phyloP scores from a whole-genome alignment of 2,113 vertebrate genomes.

The Podarcis raffonei region DNA sequence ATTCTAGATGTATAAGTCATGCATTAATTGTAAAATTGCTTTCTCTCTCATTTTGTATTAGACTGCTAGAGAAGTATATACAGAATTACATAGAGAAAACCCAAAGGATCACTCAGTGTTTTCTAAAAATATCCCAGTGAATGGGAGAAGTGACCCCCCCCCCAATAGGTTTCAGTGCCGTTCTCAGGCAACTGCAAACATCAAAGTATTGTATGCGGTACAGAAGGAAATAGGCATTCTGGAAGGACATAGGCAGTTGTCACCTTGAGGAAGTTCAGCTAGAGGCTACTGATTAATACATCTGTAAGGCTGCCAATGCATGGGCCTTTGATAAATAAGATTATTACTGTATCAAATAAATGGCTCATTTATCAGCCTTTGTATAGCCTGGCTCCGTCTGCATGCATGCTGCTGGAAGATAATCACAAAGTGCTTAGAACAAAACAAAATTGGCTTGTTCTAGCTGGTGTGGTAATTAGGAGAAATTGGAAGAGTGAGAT shows the following conservation, averaged over 20 bases:
- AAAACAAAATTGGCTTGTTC: slow-evolving; percentile 62
- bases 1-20: too few relatives aligned
- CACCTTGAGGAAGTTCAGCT: slow-evolving; percentile 55
- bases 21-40: too few relatives aligned
- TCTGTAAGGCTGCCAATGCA: slow-evolving; percentile 34
- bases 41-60: background rate
- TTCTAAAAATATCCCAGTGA: background rate
- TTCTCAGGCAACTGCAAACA: slow-evolving; percentile 15
- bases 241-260: slow-evolving; percentile 8
- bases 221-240: slow-evolving; percentile 38
- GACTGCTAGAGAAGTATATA: background rate
- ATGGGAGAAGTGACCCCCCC: background rate
- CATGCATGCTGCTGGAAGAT: slow-evolving; percentile 46
- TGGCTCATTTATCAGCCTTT: slow-evolving; percentile 66
- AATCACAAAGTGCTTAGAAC: slow-evolving; percentile 47
- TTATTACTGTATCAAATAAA: slow-evolving; percentile 70
- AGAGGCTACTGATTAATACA: slow-evolving; percentile 57
- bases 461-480: slow-evolving; percentile 37
- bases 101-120: background rate
- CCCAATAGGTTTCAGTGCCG: slow-evolving; percentile 25
- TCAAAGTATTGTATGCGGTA: background rate
- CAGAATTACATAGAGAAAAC: background rate
- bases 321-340: slow-evolving; percentile 65
- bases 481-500: background rate
- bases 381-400: slow-evolving; percentile 35